These are phyloP conservation scores for Epizoanthus scotinus DNA, from an alignment of 92 coral and sea anemone species.

Conservation along the genomic window DNA sequence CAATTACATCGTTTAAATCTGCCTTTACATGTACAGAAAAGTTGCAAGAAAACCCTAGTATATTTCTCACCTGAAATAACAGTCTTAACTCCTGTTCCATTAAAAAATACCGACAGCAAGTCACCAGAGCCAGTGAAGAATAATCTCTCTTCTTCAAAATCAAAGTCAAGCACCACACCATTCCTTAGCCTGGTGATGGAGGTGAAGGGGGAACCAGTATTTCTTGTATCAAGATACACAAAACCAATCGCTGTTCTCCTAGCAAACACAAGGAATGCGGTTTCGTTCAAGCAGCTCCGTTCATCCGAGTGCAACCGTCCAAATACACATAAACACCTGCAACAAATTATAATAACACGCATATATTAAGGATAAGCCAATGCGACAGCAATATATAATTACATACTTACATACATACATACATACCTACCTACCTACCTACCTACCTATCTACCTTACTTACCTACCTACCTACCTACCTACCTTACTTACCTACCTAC, in stretches of 20 bases:
- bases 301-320: constrained; percentile 72
- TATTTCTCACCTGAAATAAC: constrained; percentile 60
- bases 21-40: neutral
- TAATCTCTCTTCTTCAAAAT: constrained; percentile 58
- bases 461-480: too few species aligned
- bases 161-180: constrained; percentile 68
- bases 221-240: constrained; percentile 51
- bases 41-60: neutral
- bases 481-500: too few species aligned
- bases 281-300: constrained; percentile 54
- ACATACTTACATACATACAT: too few species aligned
- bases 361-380: neutral
- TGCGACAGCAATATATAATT: too few species aligned
- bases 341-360: neutral
- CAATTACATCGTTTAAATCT: too few species aligned
- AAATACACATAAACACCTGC: constrained; percentile 81
- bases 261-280: constrained; percentile 64
- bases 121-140: constrained; percentile 61
- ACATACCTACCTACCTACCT: too few species aligned
- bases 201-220: constrained; percentile 30
- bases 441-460: too few species aligned
- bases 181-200: constrained; percentile 38
- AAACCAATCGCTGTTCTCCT: constrained; percentile 50
- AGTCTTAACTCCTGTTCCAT: constrained; percentile 71
- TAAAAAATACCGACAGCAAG: constrained; percentile 65